A percentile compares a stretch with the other conserved stretches of the same genome.
These are phyloP conservation scores for Peromyscus maniculatus DNA, from an alignment of 2,113 vertebrate genomes.

Conservation along the genomic window DNA sequence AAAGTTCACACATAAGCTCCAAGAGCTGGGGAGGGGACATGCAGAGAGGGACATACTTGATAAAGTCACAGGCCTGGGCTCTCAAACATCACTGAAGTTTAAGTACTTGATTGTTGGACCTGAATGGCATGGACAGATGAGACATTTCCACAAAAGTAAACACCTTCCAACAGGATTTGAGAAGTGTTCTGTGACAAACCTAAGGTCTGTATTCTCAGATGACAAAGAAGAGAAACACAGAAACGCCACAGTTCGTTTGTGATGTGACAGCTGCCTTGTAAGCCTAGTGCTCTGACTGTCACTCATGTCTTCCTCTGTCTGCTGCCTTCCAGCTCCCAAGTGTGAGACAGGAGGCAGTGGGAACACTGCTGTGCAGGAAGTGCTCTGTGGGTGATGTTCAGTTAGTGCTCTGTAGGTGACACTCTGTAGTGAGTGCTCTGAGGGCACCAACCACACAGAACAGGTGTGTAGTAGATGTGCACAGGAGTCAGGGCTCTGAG, in stretches of 20 bases:
- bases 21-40: too few relatives aligned
- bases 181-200: not conserved
- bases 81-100: not conserved
- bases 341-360: not conserved
- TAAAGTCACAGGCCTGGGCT: not conserved
- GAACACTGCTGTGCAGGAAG: too few relatives aligned
- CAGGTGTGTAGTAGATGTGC: not conserved
- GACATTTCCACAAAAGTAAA: not conserved
- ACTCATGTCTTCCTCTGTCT: too few relatives aligned
- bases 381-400: not conserved
- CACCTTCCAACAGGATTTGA: not conserved
- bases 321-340: not conserved
- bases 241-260: not conserved
- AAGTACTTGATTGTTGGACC: not conserved
- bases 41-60: accelerated
- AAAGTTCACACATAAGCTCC: not conserved
- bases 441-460: accelerated
- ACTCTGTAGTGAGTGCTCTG: not conserved
- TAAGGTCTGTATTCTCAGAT: not conserved
- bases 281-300: not conserved
- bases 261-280: not conserved
- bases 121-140: not conserved
- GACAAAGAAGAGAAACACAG: not conserved
- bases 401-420: not conserved
- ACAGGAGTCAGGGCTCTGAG: not conserved